Percentiles rank a stretch among this genome's conserved stretches.
Evolutionary conservation across 2,888 invertebrate species (phyloP).

Genomic region (Cheilosia soror): DNA sequence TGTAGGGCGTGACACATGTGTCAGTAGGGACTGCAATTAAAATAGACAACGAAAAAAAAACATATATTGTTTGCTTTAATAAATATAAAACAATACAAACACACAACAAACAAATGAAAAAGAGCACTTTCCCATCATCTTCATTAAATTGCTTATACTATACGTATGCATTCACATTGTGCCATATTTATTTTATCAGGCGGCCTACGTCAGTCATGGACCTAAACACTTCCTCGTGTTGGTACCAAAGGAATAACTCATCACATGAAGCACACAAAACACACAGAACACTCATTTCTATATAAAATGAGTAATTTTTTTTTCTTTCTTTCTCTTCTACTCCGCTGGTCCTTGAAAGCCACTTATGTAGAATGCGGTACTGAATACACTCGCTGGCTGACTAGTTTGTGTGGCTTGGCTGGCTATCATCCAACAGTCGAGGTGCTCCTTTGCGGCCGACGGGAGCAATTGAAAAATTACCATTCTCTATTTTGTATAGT

Average conservation of each 20-base stretch:
- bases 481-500: slow-evolving; percentile 50
- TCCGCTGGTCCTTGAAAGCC: slow-evolving; percentile 66
- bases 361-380: slow-evolving; percentile 71
- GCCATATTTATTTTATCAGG: slow-evolving; percentile 47
- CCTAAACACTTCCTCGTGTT: slow-evolving; percentile 65
- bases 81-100: slow-evolving; percentile 48
- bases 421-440: slow-evolving; percentile 44
- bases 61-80: slow-evolving; percentile 51
- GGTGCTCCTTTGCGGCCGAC: slow-evolving; percentile 63
- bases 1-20: slow-evolving; percentile 97
- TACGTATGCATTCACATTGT: slow-evolving; percentile 15
- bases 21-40: slow-evolving; percentile 93
- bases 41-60: slow-evolving; percentile 55
- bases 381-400: slow-evolving; percentile 41
- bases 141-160: slow-evolving; percentile 49
- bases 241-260: slow-evolving; percentile 61
- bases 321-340: slow-evolving; percentile 42
- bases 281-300: slow-evolving; percentile 26
- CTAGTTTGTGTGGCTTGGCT: slow-evolving; percentile 26
- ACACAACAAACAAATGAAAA: slow-evolving; percentile 55
- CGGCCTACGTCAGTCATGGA: slow-evolving; percentile 42
- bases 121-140: slow-evolving; percentile 52
- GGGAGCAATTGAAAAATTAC: slow-evolving; percentile 73
- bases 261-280: slow-evolving; percentile 51
- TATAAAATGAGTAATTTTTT: slow-evolving; percentile 57